Base-by-base conservation (phyloP, 2,797 vertebrate species). In the Naso thynnoides region DNA sequence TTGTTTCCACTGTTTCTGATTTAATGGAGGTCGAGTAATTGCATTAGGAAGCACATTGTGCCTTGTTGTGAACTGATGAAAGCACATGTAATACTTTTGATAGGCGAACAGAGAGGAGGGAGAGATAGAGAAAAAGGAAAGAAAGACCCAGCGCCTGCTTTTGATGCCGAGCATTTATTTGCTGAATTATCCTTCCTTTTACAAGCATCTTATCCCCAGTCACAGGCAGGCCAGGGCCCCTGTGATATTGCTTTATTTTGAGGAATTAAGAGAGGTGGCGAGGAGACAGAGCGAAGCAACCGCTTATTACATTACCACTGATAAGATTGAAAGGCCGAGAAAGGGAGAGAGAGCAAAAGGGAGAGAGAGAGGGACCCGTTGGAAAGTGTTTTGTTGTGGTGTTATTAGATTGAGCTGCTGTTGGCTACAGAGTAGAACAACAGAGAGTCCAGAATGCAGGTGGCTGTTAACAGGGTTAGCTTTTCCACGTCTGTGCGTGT, bases 211-310 rank as follows among this genome's bases (percentile, higher is more conserved):
- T 93, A 92, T 93, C 92, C 90, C 82, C 89, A 90, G 91, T 93
- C 89, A 90, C 88, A 87, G 91, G 87, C 90, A 86, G 87, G 91
- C 90, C 85, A 79, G 84, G 86, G 92, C 79, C 88, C 81, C 87
- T 87, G 88, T 91, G 91, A 93, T 95, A 93, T 95, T 94, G 93
- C 91, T 94, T 92, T 93, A 93, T 94, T 94, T 92, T 93, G 91
- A 94, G 87, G 92, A 95, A 94, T 95, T 95, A 94, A 94, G 93
- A 93, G 91, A 92, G 89, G 92, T 91, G 90, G 92, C 78, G 86
- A 88, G 87, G 89, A 94, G 92, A 93, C 90, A 85, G 92, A 90
- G 91, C 78, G 69, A 89, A 94, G 92, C 90, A 91, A 88, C 79
- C 73, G 73, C 86, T 94, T 94, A 94, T 94, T 94, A 92, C 91